Evolutionary conservation across 2,888 invertebrate species (phyloP).

Genomic region (Netelia virgata): DNA sequence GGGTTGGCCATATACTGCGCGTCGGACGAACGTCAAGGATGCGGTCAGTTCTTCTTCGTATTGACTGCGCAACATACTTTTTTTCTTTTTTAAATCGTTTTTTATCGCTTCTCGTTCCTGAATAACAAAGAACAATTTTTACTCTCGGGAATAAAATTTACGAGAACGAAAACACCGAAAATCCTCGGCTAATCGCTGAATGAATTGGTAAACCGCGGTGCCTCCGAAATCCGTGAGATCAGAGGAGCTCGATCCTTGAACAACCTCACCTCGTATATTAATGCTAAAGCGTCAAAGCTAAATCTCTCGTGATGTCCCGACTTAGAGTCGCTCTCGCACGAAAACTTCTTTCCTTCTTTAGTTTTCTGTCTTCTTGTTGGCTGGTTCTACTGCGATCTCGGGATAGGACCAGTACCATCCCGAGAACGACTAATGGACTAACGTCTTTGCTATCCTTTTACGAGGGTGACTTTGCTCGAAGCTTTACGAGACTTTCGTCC

Average conservation of each 20-base stretch:
- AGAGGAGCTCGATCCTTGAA: constrained; percentile 26
- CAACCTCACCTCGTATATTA: neutral
- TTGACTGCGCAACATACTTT: too few relatives aligned
- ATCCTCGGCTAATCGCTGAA: constrained; percentile 35
- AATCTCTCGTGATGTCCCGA: constrained; percentile 30
- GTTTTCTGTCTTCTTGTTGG: too few relatives aligned
- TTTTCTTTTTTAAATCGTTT: too few relatives aligned
- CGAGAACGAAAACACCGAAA: neutral
- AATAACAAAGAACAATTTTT: neutral
- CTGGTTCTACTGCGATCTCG: neutral
- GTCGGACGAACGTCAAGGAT: too few relatives aligned
- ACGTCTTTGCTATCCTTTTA: constrained; percentile 44
- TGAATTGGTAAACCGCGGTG: constrained; percentile 37
- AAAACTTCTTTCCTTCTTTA: constrained; percentile 27
- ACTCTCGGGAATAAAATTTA: neutral
- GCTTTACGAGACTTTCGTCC: constrained; percentile 45
- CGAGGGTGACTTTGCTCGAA: constrained; percentile 54
- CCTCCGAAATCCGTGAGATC: constrained; percentile 28
- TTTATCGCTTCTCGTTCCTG: too few relatives aligned
- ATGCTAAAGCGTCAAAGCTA: constrained; percentile 3
- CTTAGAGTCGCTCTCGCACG: constrained; percentile 11
- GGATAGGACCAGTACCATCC: constrained; percentile 15
- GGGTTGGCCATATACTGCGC: neutral
- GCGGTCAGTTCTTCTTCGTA: constrained; percentile 33
- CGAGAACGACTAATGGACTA: constrained; percentile 51